phyloP scores from a whole-genome alignment of 2,797 vertebrate genomes.

The Threskiornis aethiopicus region DNA sequence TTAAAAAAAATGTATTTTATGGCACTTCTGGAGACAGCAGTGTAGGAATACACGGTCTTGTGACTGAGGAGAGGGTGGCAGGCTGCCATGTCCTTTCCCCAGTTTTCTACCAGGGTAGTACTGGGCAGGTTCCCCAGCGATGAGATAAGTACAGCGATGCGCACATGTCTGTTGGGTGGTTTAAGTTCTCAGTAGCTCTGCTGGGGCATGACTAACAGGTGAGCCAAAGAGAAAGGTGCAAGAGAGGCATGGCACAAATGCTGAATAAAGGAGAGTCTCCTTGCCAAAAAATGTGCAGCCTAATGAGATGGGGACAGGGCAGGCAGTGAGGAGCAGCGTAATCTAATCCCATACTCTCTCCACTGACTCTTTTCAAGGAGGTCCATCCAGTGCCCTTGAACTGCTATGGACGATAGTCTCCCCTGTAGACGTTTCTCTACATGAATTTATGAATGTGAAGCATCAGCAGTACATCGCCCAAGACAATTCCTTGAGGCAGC shows the following conservation, averaged over 20 bases:
- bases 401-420: accelerated
- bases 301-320: background rate
- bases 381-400: background rate
- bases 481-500: background rate
- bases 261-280: background rate
- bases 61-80: background rate
- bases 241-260: background rate
- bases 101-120: background rate
- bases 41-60: background rate
- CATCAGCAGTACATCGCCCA: background rate
- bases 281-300: background rate
- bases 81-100: background rate
- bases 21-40: background rate
- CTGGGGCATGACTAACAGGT: background rate
- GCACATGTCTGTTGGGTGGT: background rate
- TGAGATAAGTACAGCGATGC: background rate
- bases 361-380: background rate
- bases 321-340: background rate
- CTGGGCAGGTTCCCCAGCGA: background rate
- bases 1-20: background rate
- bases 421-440: background rate
- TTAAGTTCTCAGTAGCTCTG: background rate
- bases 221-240: background rate
- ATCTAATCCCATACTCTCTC: background rate
- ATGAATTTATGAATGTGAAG: background rate